phyloP scores from a whole-genome alignment of 1,140 invertebrate genomes.

The Melanaphis sacchari region DNA sequence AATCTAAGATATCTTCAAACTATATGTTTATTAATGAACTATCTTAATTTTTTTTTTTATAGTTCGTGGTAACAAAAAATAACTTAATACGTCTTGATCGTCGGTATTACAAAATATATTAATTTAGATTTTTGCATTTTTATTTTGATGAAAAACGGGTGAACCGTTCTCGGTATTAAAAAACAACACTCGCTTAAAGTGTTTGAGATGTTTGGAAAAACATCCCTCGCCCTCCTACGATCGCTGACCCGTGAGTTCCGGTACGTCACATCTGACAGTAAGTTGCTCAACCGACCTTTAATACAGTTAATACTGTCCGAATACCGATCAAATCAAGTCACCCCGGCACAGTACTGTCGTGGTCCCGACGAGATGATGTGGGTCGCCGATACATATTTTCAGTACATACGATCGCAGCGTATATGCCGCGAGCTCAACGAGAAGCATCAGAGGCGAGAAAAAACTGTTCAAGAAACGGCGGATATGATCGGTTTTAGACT shows the following conservation, averaged over 20 bases:
- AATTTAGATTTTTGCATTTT: not conserved
- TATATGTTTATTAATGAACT: too few relatives aligned
- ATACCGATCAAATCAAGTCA: slow-evolving; percentile 19
- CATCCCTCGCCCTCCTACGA: not conserved
- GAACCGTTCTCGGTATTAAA: not conserved
- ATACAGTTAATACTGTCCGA: not conserved
- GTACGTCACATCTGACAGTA: not conserved
- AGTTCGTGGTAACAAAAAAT: too few relatives aligned
- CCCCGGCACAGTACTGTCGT: not conserved
- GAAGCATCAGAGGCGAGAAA: not conserved
- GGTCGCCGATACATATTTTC: not conserved
- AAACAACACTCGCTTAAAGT: not conserved
- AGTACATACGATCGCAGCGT: slow-evolving; percentile 35
- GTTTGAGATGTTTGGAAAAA: not conserved
- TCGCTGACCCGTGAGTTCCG: slow-evolving; percentile 4
- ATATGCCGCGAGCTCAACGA: not conserved
- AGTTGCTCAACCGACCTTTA: not conserved
- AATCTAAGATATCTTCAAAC: too few relatives aligned
- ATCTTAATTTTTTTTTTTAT: too few relatives aligned
- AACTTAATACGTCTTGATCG: too few relatives aligned
- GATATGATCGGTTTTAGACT: slow-evolving; percentile 45
- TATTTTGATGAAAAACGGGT: not conserved
- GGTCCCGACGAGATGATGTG: not conserved
- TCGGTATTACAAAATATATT: not conserved
- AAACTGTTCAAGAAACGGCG: slow-evolving; percentile 36